Evolutionary conservation across 2,888 invertebrate species (phyloP).

Genomic region (Mythimna pallens): DNA sequence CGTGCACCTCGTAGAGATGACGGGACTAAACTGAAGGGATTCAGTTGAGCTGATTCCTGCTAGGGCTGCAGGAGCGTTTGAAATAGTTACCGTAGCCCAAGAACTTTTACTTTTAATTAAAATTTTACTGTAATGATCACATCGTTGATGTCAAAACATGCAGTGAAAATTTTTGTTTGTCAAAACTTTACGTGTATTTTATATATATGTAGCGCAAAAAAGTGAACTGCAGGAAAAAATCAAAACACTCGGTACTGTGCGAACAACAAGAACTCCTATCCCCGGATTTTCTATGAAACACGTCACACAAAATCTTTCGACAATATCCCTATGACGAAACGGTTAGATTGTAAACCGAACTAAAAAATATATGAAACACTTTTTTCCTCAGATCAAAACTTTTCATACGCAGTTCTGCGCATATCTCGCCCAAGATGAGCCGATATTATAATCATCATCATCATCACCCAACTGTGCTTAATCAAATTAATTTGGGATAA

Average conservation of each 20-base stretch:
- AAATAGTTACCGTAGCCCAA: no score
- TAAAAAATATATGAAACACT: neutral
- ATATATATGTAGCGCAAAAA: neutral
- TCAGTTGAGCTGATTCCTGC: no score
- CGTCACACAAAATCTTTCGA: conserved; percentile 1
- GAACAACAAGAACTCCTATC: neutral
- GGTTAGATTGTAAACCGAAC: neutral
- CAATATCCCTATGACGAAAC: neutral
- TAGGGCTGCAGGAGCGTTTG: no score
- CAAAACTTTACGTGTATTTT: neutral
- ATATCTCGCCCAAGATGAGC: neutral
- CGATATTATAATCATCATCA: neutral
- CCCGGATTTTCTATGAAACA: conserved; percentile 16
- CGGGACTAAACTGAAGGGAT: no score
- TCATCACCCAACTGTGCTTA: neutral
- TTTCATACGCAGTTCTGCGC: neutral
- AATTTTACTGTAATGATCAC: no score
- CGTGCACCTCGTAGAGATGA: no score
- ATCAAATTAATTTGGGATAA: neutral
- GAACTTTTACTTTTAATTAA: no score
- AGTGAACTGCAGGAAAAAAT: neutral
- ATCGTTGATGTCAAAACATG: neutral
- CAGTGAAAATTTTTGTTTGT: neutral
- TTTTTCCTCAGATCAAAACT: neutral
- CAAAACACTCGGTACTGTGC: neutral